Percentiles rank a stretch among this genome's conserved stretches.
phyloP scores from a whole-genome alignment of 2,888 invertebrate genomes.

The Cryptophagus acutangulus region DNA sequence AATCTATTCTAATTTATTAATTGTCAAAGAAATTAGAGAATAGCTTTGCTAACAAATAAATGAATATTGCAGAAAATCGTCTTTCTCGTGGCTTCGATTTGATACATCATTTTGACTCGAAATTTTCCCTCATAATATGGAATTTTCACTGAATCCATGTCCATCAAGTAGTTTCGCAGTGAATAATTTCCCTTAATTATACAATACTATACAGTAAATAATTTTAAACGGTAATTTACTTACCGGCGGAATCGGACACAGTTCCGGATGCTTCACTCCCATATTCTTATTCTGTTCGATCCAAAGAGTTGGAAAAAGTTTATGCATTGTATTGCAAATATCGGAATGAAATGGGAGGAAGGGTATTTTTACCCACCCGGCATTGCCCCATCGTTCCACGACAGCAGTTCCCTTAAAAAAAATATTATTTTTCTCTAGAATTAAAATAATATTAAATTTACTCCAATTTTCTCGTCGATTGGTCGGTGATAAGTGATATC shows the following conservation, averaged over 20 bases:
- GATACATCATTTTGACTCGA: slow-evolving; percentile 4
- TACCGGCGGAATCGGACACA: slow-evolving; percentile 24
- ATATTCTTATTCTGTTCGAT: slow-evolving; percentile 5
- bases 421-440: slow-evolving; percentile 2
- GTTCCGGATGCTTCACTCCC: slow-evolving; percentile 18
- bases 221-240: slow-evolving; percentile 3
- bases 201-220: neutral
- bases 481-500: slow-evolving; percentile 16
- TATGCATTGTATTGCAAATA: slow-evolving; percentile 14
- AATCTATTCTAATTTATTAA: too few relatives aligned
- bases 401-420: slow-evolving; percentile 8
- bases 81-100: neutral
- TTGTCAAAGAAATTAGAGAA: too few relatives aligned
- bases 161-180: slow-evolving; percentile 29
- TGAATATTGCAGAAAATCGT: slow-evolving; percentile 7
- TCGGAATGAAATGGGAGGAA: slow-evolving; percentile 21
- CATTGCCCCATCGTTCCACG: slow-evolving; percentile 17
- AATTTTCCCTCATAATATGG: slow-evolving; percentile 15
- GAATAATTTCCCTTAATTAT: slow-evolving; percentile 24
- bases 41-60: too few relatives aligned
- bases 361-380: slow-evolving; percentile 20
- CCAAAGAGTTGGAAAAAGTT: slow-evolving; percentile 11
- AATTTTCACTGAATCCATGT: slow-evolving; percentile 6
- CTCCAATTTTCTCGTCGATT: slow-evolving; percentile 21
- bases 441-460: slow-evolving; percentile 3